Evolutionary conservation across 2,888 invertebrate genomes (phyloP).

Genomic region (Athetis lepigone): DNA sequence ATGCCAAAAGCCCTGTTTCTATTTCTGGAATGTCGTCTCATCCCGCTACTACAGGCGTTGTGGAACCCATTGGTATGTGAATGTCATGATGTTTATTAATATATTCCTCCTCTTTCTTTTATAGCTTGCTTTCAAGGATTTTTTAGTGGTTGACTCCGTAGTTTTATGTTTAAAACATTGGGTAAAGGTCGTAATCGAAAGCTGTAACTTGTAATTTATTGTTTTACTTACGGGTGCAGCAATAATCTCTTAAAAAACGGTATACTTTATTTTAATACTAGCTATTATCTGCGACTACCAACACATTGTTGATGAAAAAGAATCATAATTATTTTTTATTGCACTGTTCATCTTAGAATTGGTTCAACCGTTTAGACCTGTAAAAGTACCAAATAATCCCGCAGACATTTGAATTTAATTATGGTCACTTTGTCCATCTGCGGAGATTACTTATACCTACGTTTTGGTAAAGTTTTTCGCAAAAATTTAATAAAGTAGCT

Average conservation of each 20-base stretch:
- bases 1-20: constrained; percentile 44
- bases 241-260: neutral
- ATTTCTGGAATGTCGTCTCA: constrained; percentile 49
- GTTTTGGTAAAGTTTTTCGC: too few relatives aligned
- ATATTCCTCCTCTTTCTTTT: constrained; percentile 38
- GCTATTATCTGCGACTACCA: too few relatives aligned
- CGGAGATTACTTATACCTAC: too few relatives aligned
- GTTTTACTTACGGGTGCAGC: neutral
- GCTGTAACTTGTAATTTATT: neutral
- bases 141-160: neutral
- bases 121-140: constrained; percentile 25
- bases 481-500: too few relatives aligned
- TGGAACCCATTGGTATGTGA: constrained; percentile 43
- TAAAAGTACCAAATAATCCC: too few relatives aligned
- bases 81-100: constrained; percentile 58
- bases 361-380: too few relatives aligned
- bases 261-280: neutral
- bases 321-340: too few relatives aligned
- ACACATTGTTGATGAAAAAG: too few relatives aligned
- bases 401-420: too few relatives aligned
- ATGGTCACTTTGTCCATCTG: too few relatives aligned
- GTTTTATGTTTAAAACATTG: neutral
- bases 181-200: neutral
- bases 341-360: too few relatives aligned
- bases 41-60: constrained; percentile 32